phyloP scores from a whole-genome alignment of 2,113 vertebrate species.

The Macrotis lagotis region DNA sequence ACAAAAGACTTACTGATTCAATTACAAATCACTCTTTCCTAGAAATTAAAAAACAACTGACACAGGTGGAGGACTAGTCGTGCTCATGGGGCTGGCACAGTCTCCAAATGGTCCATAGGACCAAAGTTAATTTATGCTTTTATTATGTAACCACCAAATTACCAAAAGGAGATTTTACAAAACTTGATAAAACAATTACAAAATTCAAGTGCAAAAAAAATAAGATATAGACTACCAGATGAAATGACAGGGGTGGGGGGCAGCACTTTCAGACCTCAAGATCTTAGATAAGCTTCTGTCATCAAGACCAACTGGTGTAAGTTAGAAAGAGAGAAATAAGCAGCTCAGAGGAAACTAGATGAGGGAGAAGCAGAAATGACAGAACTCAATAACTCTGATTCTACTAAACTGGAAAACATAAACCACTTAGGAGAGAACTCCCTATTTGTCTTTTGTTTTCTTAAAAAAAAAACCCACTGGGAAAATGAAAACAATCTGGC shows the following conservation, averaged over 20 bases:
- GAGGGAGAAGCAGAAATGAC: background rate
- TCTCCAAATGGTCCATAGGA: no score
- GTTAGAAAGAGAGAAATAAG: background rate
- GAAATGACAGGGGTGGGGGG: background rate
- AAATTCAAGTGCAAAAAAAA: background rate
- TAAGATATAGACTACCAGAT: background rate
- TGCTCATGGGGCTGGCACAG: no score
- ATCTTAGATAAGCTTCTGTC: background rate
- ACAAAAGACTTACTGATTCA: background rate
- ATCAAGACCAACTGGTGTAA: background rate
- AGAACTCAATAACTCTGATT: background rate
- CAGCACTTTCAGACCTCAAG: no score
- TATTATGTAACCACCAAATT: no score
- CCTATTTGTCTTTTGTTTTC: no score
- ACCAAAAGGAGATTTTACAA: no score
- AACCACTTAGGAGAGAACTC: background rate
- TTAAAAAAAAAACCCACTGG: no score
- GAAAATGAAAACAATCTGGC: no score
- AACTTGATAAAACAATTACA: background rate
- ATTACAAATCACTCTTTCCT: background rate
- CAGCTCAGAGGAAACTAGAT: background rate
- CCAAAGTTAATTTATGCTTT: no score
- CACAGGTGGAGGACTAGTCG: background rate
- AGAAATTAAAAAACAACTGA: background rate
- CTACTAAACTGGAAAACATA: background rate